Conservation (phyloP, 2,797 vertebrate species). For the Premnoplex brunnescens region DNA sequence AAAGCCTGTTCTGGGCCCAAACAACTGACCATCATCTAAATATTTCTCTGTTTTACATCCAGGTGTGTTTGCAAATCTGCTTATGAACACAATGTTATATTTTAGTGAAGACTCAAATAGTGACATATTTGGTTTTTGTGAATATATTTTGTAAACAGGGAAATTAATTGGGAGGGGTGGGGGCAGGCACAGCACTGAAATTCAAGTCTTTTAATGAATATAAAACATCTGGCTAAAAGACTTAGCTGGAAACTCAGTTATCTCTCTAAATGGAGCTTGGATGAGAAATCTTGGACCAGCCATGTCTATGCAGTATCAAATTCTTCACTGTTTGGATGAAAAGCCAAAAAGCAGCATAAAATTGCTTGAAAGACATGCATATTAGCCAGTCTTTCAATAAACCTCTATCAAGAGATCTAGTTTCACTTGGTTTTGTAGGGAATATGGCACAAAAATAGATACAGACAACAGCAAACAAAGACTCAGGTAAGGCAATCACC, state of each 20-base stretch:
- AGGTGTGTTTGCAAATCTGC: not conserved
- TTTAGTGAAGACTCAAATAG: not conserved
- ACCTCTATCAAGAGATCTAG: not conserved
- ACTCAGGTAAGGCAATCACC: not conserved
- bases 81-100: not conserved
- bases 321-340: not conserved
- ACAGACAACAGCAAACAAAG: not conserved
- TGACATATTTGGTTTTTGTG: not conserved
- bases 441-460: not conserved
- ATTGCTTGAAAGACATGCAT: not conserved
- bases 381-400: not conserved
- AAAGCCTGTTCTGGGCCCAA: not conserved
- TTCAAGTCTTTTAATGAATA: not conserved
- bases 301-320: not conserved
- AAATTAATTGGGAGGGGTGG: fast-evolving
- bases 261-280: not conserved
- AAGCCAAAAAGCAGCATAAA: not conserved
- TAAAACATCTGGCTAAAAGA: not conserved
- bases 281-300: not conserved
- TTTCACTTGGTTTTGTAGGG: not conserved
- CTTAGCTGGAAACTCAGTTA: not conserved
- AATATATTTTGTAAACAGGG: not conserved
- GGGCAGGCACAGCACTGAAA: not conserved
- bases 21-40: not conserved
- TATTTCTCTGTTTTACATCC: not conserved